Conservation (phyloP, 2,113 vertebrate species). For the Galemys pyrenaicus region DNA sequence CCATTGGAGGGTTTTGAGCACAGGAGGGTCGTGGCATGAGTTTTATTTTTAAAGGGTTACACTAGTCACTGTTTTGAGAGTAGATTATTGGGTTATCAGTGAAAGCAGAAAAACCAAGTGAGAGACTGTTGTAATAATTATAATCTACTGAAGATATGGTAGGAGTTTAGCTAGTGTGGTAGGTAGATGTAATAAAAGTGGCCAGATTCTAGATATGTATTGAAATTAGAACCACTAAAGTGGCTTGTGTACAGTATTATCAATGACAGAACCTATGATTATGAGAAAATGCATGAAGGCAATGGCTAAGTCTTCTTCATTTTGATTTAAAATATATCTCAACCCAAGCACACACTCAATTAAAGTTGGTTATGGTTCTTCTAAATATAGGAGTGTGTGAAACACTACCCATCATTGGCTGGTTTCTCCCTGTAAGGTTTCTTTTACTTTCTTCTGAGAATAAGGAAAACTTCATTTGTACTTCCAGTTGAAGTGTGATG, state of each 20-base stretch:
- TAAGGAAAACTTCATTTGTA: constrained; percentile 16
- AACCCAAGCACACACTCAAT: neutral
- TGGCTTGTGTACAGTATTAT: neutral
- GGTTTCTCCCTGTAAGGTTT: neutral
- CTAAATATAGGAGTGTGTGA: neutral
- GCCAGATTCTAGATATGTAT: neutral
- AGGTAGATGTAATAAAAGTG: neutral
- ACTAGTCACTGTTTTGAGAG: neutral
- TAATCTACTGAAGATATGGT: neutral
- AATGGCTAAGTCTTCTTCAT: neutral
- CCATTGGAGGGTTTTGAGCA: neutral
- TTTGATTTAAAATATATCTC: constrained; percentile 3
- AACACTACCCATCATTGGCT: neutral
- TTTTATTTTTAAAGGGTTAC: neutral
- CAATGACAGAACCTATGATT: neutral
- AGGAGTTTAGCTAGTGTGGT: neutral
- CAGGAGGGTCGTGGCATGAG: neutral
- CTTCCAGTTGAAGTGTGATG: neutral
- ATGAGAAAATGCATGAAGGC: neutral
- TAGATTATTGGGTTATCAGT: neutral
- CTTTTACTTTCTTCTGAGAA: neutral
- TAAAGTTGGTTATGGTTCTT: neutral
- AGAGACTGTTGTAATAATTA: neutral
- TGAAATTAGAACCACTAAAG: neutral
- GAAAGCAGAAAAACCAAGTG: neutral